Evolutionary conservation across 2,888 invertebrate genomes (phyloP).

Genomic region (Tenthredo livida): DNA sequence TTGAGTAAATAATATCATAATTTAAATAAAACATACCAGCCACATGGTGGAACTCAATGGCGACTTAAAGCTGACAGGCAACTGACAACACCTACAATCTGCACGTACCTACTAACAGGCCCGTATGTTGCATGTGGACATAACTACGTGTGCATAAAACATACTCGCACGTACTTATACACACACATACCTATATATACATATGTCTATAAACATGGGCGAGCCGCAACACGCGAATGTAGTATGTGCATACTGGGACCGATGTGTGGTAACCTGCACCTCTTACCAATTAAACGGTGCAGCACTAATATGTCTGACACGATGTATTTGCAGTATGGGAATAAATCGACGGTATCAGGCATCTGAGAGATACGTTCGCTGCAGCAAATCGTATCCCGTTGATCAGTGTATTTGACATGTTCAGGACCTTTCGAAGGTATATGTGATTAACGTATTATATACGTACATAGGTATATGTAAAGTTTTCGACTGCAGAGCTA

Average conservation of each 20-base stretch:
- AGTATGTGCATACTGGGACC: background rate
- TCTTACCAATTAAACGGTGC: constrained; percentile 5
- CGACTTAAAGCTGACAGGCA: background rate
- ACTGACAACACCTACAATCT: background rate
- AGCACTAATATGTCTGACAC: background rate
- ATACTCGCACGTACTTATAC: background rate
- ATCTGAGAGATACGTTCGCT: background rate
- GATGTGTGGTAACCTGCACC: background rate
- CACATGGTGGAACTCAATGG: background rate
- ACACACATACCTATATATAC: background rate
- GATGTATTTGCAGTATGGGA: background rate
- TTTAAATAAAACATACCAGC: background rate
- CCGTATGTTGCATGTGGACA: background rate
- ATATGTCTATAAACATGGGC: background rate
- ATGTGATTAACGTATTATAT: too few relatives aligned
- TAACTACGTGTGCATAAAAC: background rate
- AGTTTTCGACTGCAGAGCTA: background rate
- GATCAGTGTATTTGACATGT: background rate
- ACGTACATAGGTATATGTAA: background rate
- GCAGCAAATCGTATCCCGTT: background rate
- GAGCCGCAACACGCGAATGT: background rate
- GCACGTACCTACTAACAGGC: background rate
- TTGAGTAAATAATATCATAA: background rate
- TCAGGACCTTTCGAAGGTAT: background rate
- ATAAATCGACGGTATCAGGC: background rate